Evolutionary conservation across 2,797 vertebrate genomes (phyloP), one percentile per base, ranked within the genome.

Genomic region (Peromyscus aztecus): DNA sequence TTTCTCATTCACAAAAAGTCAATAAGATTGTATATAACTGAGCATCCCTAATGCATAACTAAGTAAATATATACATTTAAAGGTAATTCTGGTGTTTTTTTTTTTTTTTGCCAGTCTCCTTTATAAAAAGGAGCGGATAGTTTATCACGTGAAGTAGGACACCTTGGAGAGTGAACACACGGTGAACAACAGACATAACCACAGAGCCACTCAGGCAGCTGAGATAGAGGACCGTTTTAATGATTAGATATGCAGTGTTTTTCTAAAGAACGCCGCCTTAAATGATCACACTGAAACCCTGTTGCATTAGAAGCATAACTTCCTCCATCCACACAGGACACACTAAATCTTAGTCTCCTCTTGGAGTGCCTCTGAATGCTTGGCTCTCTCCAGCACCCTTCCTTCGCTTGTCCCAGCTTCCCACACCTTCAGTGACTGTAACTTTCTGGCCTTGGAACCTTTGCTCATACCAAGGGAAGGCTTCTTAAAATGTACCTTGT

Each of bases 61-160:
- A 61, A 94, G 73, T 94, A 89, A 57, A 71, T 65, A 40, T 61
- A 43, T 52, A 85, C 89, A 89, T 46, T 96, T 92, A 90, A 93
- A 52, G 49, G 12, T 52, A 52, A 52, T 52, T 52, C 49, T 52
- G 49, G 12, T 52, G 49, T 46, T 49, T 11, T 46, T 49, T 49
- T 27, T 67, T 27, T 67, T n/a, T 94, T 73, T 67, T 76, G 24
- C 31, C 67, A 61, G 61, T 91, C 67, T 91, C 67, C n/a, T 92
- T 57, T 78, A 90, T 43, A 55, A 83, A n/a, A 6, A 91, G 55
- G 76, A 80, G 40, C 31, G 84, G 43, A 40, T 37, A 80, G 52
- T 55, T 75, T 89, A 71, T 43, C 49, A 46, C 57, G 23, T 91
- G 77, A 83, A 13, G 29, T 67, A 71, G 27, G 67, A 78, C 3